Evolutionary conservation across 2,113 vertebrate genomes (phyloP).

Genomic region (Lathamus discolor): DNA sequence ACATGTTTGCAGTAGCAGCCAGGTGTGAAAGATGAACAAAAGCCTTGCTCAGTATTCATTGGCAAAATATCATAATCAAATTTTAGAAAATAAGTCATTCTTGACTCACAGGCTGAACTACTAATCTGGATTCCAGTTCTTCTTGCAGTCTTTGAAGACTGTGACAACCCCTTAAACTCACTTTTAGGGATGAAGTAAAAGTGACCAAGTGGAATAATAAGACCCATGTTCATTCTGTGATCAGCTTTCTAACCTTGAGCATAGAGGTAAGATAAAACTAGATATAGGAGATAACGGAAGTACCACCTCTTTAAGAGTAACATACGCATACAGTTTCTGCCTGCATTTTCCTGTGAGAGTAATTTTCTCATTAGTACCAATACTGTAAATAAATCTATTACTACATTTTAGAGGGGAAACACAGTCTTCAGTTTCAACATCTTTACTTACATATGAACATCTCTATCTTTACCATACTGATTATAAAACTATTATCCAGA

Average conservation of each 20-base stretch:
- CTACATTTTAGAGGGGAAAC: not conserved
- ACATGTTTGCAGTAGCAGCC: conserved; percentile 43
- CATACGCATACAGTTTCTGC: not conserved
- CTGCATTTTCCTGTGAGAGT: not conserved
- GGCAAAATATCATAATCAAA: conserved; percentile 30
- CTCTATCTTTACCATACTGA: not conserved
- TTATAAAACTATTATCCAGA: not conserved
- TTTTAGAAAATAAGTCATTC: conserved; percentile 32
- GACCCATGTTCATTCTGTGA: not conserved
- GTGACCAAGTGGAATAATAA: not conserved
- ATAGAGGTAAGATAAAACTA: not conserved
- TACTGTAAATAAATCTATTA: not conserved
- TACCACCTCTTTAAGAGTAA: not conserved
- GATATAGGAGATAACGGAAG: not conserved
- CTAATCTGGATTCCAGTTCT: not conserved
- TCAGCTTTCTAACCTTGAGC: not conserved
- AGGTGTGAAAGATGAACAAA: conserved; percentile 24
- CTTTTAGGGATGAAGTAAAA: not conserved
- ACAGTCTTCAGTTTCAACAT: not conserved
- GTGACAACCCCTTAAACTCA: not conserved
- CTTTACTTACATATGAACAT: not conserved
- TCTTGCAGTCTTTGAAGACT: not conserved
- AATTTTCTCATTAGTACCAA: not conserved
- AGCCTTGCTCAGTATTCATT: not conserved
- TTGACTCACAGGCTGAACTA: conserved; percentile 1